Conservation (phyloP, 2,113 vertebrate genomes). For the Nerophis ophidion region DNA sequence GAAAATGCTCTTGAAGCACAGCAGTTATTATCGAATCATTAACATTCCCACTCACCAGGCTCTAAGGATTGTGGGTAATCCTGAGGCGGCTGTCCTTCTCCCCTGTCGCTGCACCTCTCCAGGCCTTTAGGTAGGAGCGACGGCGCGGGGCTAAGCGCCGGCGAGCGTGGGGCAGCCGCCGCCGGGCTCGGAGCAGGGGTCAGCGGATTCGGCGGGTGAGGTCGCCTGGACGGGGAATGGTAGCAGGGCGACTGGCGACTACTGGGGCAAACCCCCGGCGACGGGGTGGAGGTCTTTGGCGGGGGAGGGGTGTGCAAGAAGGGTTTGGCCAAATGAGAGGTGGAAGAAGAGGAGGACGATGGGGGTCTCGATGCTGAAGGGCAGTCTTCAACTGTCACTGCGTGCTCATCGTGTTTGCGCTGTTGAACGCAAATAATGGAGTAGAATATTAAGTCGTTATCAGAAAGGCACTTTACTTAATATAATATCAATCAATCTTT, state of each 20-base stretch:
- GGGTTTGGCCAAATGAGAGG: constrained; percentile 79
- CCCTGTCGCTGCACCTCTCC: constrained; percentile 74
- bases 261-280: constrained; percentile 66
- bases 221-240: constrained; percentile 77
- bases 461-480: not conserved
- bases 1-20: not conserved
- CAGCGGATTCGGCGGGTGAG: constrained; percentile 73
- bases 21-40: not conserved
- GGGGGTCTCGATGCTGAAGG: constrained; percentile 74
- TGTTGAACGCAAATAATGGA: constrained; percentile 39
- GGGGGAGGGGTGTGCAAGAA: constrained; percentile 82
- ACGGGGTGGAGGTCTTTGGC: constrained; percentile 69
- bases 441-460: not conserved
- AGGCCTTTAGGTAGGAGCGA: constrained; percentile 75
- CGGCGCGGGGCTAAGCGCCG: constrained; percentile 78
- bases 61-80: constrained; percentile 80
- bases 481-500: not conserved
- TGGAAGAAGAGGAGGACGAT: constrained; percentile 58
- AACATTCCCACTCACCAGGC: constrained; percentile 74
- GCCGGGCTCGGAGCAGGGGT: constrained; percentile 80
- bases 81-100: constrained; percentile 77
- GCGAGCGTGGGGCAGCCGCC: constrained; percentile 77
- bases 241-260: constrained; percentile 84
- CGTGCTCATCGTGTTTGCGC: constrained; percentile 82
- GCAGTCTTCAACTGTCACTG: constrained; percentile 73